Evolutionary conservation across 2,113 vertebrate genomes (phyloP).

Genomic region (Daboia siamensis): DNA sequence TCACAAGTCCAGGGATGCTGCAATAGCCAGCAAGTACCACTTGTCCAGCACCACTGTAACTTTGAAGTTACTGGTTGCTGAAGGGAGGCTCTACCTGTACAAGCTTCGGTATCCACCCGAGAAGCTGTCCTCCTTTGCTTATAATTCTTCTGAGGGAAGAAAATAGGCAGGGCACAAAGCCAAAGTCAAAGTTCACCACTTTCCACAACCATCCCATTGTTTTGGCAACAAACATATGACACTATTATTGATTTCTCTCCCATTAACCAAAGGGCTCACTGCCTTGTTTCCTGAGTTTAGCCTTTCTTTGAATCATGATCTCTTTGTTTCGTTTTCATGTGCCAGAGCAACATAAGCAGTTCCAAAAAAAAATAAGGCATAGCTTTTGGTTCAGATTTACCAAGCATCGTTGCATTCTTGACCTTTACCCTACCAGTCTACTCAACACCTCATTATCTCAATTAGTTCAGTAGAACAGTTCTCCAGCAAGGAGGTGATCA

Average conservation of each 20-base stretch:
- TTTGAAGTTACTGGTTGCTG: neutral
- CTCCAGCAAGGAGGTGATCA: conserved; percentile 35
- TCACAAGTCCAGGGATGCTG: neutral
- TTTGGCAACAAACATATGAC: neutral
- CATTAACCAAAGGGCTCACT: neutral
- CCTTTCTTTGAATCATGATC: conserved; percentile 11
- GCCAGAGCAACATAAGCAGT: conserved; percentile 9
- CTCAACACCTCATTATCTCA: conserved; percentile 59
- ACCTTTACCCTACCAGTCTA: conserved; percentile 56
- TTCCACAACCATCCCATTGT: neutral
- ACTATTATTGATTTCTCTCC: neutral
- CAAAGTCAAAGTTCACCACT: neutral
- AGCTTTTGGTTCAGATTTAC: conserved; percentile 47
- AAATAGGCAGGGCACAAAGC: neutral
- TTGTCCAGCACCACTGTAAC: neutral
- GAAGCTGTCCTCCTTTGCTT: neutral
- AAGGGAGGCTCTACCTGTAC: neutral
- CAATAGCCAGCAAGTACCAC: neutral
- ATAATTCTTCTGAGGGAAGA: neutral
- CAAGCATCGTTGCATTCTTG: conserved; percentile 43
- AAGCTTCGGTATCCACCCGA: neutral
- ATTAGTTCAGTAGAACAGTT: conserved; percentile 34
- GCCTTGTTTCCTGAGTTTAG: conserved; percentile 18
- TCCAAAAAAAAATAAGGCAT: conserved; percentile 29
- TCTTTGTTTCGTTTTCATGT: conserved; percentile 14